Evolutionary conservation across 2,797 vertebrate genomes (phyloP), one percentile per base, ranked within the genome.

Genomic region (Tachyglossus aculeatus): DNA sequence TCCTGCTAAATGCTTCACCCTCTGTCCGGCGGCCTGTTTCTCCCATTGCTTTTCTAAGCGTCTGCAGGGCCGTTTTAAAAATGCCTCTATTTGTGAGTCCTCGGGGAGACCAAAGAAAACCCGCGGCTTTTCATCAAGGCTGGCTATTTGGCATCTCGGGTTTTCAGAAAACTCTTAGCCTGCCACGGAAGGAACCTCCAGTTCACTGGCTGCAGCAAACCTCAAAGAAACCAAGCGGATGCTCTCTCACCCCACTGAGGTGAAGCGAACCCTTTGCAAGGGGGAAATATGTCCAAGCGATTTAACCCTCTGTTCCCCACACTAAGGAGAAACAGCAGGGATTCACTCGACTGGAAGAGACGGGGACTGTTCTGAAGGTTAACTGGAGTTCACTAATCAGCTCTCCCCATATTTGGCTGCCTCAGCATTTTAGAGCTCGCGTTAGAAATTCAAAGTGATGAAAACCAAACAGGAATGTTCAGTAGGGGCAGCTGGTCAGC

Each of bases 401-500:
- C 88, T 80, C 62, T 62, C 83, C 85, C 90, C 81, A 55, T 91
- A 90, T 93, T 90, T 79, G 80, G 88, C 89, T 81, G 78, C 61
- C 74, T 84, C 86, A 85, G 87, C 90, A 71, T 86, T 86, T 90
- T 83, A 84, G 86, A 90, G 91, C 90, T 92, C 90, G 83, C 79
- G 81, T 88, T 74, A 82, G 78, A 92, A 91, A 91, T 91, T 74
- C 82, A 87, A 89, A 93, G 91, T 91, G 91, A 87, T 90, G 83
- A 75, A 91, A 93, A 90, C 68, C 50, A 72, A 85, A 70, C 78
- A 88, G 93, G 90, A 92, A 90, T 81, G 70, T 91, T 94, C 87
- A 91, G 94, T 86, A 87, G 93, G 88, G 93, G 77, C 93, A 95
- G 94, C 91, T 92, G 93, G 90, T 87, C 83, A 80, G 83, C 64